Conservation (phyloP, 64 coral and sea anemone species). For the Pocillopora verrucosa region DNA sequence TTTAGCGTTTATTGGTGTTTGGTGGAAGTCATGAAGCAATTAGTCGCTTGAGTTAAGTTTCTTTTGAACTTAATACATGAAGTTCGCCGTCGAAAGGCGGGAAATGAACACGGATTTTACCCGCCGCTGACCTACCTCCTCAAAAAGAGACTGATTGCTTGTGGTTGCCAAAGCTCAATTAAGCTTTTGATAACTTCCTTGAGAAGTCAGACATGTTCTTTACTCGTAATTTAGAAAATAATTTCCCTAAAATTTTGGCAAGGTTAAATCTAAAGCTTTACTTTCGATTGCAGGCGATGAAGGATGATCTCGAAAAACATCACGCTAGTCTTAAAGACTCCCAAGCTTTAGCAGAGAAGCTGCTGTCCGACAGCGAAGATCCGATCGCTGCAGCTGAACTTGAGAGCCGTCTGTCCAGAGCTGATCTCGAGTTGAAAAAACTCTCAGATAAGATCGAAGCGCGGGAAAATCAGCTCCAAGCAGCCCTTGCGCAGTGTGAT, state of each 20-base stretch:
- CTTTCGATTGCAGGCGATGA: conserved; percentile 49
- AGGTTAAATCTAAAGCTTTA: background rate
- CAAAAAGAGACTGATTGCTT: no score
- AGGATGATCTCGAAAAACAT: conserved; percentile 63
- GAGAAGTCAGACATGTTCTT: no score
- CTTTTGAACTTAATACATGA: no score
- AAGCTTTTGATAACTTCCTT: no score
- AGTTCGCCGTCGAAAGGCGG: no score
- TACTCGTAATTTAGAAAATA: no score
- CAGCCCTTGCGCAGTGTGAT: conserved; percentile 58
- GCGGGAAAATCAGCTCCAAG: conserved; percentile 62
- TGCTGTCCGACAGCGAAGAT: conserved; percentile 63
- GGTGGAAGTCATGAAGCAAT: no score
- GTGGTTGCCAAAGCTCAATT: no score
- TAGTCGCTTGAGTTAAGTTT: no score
- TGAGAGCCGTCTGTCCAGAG: conserved; percentile 57
- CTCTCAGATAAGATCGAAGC: conserved; percentile 65
- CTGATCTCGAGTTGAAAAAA: conserved; percentile 58
- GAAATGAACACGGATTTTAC: no score
- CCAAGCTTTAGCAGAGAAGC: conserved; percentile 51
- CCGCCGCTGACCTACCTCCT: no score
- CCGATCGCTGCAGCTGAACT: conserved; percentile 72
- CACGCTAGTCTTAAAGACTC: conserved; percentile 53
- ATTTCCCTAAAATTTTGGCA: background rate
- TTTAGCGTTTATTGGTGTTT: no score